Conservation (phyloP, 2,797 vertebrate species). For the Glyptemys insculpta region DNA sequence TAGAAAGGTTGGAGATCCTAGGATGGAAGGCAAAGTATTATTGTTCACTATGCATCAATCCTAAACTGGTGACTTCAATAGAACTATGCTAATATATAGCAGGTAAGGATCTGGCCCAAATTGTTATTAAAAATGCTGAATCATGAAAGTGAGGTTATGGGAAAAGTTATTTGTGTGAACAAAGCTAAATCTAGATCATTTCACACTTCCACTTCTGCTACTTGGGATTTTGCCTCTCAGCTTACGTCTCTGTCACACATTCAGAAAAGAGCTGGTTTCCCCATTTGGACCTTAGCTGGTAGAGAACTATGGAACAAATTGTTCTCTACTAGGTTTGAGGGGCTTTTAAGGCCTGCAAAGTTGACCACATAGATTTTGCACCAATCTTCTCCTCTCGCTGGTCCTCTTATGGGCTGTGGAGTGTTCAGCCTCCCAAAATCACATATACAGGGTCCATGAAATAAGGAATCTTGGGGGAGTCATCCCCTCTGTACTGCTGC, state of each 20-base stretch:
- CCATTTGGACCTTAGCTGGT: background rate
- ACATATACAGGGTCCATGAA: background rate
- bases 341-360: background rate
- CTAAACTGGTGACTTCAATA: too few relatives aligned
- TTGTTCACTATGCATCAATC: too few relatives aligned
- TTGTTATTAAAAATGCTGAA: too few relatives aligned
- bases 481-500: fast-evolving
- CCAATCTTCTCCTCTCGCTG: background rate
- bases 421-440: background rate
- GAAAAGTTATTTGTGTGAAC: background rate
- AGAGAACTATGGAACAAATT: too few relatives aligned
- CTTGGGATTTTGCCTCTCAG: background rate
- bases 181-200: background rate
- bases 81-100: too few relatives aligned
- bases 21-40: too few relatives aligned
- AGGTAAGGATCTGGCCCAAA: too few relatives aligned
- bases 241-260: background rate
- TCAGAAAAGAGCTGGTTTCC: background rate
- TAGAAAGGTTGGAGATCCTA: too few relatives aligned
- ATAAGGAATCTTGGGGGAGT: too few relatives aligned
- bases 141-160: background rate
- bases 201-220: background rate
- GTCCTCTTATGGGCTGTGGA: background rate
- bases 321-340: too few relatives aligned
- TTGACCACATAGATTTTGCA: background rate